Base-by-base conservation (phyloP, 2,113 vertebrate species). In the Thermophis baileyi region DNA sequence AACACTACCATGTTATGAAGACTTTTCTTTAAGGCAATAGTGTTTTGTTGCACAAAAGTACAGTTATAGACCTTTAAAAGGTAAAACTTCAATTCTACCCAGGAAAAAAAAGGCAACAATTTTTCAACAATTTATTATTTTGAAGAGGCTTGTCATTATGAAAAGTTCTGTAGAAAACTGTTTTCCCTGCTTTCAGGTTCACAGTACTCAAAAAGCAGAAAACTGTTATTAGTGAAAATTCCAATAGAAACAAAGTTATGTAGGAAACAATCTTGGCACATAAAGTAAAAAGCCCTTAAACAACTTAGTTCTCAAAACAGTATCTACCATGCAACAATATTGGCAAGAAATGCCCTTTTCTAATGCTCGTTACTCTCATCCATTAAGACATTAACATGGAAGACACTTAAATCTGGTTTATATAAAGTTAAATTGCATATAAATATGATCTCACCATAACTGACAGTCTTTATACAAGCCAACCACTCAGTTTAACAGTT, bases 401-500 rank as follows among this genome's bases (percentile, higher is more conserved):
- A 98, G 96, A 98, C 96, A 97, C 95, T 97, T 95, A 96, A 96
- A 98, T 97, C 97, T 98, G 97, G 94, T 95, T 97, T 98, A 97
- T 95, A 97, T 94, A 98, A 98, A 96, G 94, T 98, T 98, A 98
- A 44, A 96, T 94, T 96, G 96, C 96, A 97, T 97, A 98, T 99
- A 99, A 98, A 99, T 98, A 98, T 20, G 97, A 90, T 96, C 96
- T 96, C 96, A 91, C 95, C 94, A 96, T 96, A 95, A 95, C 93
- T 94, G 93, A 95, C 95, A 96, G 94, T 95, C 96, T 97, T 97
- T 96, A 95, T 91, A 94, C 24, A 94, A 95, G 95, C 93, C 96
- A 96, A 94, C 94, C 86, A 94, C 93, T 98, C 97, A 99, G 98
- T 99, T 99, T 88, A 99, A 98, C 95, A 99, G 98, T 98, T 99